Evolutionary conservation across 2,113 vertebrate species (phyloP).

Genomic region (Oreochromis niloticus): DNA sequence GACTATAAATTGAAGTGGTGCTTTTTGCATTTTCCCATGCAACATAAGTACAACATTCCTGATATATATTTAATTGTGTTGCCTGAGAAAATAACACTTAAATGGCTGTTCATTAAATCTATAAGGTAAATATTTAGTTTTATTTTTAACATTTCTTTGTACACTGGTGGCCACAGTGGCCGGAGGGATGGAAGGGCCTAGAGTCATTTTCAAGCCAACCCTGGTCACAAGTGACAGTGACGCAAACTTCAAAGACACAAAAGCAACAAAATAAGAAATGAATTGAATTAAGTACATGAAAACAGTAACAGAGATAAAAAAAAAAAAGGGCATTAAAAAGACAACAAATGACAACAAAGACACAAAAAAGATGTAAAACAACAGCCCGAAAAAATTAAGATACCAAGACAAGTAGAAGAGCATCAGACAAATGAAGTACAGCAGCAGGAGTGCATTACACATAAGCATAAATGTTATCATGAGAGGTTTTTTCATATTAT

Average conservation of each 20-base stretch:
- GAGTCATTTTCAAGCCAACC: neutral
- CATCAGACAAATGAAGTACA: neutral
- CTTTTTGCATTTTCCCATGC: neutral
- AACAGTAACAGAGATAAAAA: neutral
- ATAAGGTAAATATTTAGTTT: neutral
- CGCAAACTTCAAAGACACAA: neutral
- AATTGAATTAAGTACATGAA: neutral
- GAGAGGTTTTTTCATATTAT: neutral
- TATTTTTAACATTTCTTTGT: neutral
- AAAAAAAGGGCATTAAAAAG: neutral
- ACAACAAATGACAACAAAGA: neutral
- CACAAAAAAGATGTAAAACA: neutral
- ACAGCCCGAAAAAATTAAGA: accelerated
- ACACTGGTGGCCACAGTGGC: accelerated
- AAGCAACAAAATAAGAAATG: neutral
- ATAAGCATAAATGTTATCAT: neutral
- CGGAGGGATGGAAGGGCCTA: accelerated
- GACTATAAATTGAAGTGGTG: neutral
- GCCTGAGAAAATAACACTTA: too few species aligned
- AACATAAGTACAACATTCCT: neutral
- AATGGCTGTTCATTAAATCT: too few species aligned
- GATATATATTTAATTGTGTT: neutral
- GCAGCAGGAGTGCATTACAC: accelerated
- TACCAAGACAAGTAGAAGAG: neutral
- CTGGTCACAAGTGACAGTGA: neutral